Evolutionary conservation across 2,888 invertebrate genomes (phyloP).

Genomic region (Homarus gammarus): DNA sequence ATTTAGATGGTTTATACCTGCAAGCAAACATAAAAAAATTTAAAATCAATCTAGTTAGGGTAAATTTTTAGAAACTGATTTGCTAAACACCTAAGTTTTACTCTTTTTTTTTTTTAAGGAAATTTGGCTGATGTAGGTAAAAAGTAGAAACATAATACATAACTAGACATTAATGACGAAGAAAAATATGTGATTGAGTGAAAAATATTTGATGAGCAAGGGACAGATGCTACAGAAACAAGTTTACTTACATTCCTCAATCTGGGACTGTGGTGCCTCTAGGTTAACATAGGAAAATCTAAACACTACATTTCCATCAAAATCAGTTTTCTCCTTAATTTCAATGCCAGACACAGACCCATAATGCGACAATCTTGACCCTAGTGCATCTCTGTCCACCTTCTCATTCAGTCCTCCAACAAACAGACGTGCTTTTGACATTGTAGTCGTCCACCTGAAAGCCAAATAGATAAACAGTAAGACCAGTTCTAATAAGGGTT

Average conservation of each 20-base stretch:
- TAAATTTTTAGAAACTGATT: too few relatives aligned
- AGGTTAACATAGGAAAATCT: slow-evolving; percentile 47
- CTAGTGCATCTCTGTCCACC: slow-evolving; percentile 22
- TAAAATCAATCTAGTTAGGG: neutral
- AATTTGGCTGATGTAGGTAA: neutral
- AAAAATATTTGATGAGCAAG: neutral
- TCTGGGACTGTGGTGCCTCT: slow-evolving; percentile 16
- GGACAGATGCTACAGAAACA: neutral
- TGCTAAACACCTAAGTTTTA: too few relatives aligned
- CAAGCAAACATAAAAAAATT: neutral
- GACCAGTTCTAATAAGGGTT: too few relatives aligned
- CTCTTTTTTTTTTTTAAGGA: neutral
- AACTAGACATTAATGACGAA: neutral
- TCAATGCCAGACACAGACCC: slow-evolving; percentile 17
- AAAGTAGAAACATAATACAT: neutral
- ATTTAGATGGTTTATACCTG: slow-evolving; percentile 68
- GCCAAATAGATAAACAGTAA: too few relatives aligned
- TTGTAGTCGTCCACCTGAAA: slow-evolving; percentile 24
- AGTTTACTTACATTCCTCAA: slow-evolving; percentile 42
- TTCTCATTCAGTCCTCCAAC: slow-evolving; percentile 47
- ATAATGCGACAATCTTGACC: neutral
- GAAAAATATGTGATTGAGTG: neutral
- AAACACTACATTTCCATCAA: slow-evolving; percentile 40
- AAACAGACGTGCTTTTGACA: slow-evolving; percentile 28
- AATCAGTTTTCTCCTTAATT: slow-evolving; percentile 54